Evolutionary conservation across 2,113 vertebrate species (phyloP).

Genomic region (Psilopsiagon aymara): DNA sequence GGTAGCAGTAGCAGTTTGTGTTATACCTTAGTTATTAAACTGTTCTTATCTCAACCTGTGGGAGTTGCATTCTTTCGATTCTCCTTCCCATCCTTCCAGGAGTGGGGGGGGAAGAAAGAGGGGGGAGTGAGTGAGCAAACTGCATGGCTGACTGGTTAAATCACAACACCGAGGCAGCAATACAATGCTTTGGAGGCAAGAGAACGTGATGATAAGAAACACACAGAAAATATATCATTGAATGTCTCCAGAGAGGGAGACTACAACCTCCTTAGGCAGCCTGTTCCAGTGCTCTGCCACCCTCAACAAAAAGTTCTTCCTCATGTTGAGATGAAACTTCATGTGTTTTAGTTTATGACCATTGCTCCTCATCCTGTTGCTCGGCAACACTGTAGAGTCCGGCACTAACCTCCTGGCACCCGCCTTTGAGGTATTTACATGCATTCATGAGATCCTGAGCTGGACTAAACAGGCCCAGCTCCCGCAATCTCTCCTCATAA

Average conservation of each 20-base stretch:
- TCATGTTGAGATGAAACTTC: neutral
- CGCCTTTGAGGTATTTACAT: neutral
- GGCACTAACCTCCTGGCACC: neutral
- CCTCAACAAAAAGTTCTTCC: neutral
- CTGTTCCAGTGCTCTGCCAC: neutral
- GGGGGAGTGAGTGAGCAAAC: no score
- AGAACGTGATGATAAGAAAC: neutral
- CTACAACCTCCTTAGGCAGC: neutral
- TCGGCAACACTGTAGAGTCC: neutral
- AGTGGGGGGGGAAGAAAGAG: no score
- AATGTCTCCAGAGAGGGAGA: neutral
- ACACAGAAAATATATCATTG: neutral
- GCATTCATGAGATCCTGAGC: neutral
- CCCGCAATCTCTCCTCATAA: neutral
- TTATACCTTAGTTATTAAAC: no score
- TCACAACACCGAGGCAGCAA: neutral
- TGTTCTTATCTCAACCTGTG: no score
- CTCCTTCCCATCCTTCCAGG: no score
- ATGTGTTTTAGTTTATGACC: neutral
- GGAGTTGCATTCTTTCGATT: no score
- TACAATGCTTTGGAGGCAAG: neutral
- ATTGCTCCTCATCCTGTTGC: neutral
- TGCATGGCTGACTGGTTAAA: no score
- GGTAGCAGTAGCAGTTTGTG: no score
- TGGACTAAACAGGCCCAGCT: neutral